Percentiles rank a stretch among this genome's conserved stretches.
These are phyloP conservation scores for Scaptodrosophila latifasciaeformis DNA, from an alignment of 2,888 invertebrate genomes.

Conservation along the genomic window DNA sequence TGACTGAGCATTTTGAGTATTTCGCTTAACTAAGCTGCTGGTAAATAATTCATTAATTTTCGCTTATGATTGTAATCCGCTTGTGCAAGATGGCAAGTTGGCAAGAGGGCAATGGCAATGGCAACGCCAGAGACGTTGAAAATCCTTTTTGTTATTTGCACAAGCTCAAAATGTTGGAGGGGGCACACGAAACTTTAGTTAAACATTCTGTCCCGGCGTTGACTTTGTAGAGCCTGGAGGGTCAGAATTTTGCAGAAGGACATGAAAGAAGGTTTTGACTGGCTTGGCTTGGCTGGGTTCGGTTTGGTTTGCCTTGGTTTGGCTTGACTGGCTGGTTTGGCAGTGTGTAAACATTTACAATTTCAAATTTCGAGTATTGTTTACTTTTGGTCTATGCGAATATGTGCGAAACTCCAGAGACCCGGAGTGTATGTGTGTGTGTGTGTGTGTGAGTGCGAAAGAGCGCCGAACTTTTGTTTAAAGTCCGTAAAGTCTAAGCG, in stretches of 20 bases:
- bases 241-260: background rate
- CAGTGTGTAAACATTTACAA: slow-evolving; percentile 62
- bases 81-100: slow-evolving; percentile 36
- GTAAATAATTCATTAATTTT: slow-evolving; percentile 71
- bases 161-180: slow-evolving; percentile 28
- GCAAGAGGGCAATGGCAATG: slow-evolving; percentile 19
- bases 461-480: slow-evolving; percentile 39
- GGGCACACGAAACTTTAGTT: slow-evolving; percentile 52
- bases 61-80: slow-evolving; percentile 69
- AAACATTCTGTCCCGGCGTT: slow-evolving; percentile 46
- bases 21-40: slow-evolving; percentile 60
- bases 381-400: slow-evolving; percentile 33
- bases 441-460: slow-evolving; percentile 7
- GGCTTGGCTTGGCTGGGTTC: background rate
- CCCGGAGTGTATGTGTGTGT: too few relatives aligned
- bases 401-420: slow-evolving; percentile 1
- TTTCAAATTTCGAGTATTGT: slow-evolving; percentile 62
- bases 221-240: background rate
- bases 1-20: too few relatives aligned
- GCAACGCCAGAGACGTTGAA: slow-evolving; percentile 36
- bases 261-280: background rate
- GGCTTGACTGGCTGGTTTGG: slow-evolving; percentile 28
- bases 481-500: slow-evolving; percentile 49
- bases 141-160: slow-evolving; percentile 57
- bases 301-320: too few relatives aligned